A percentile compares a stretch with the other conserved stretches of the same genome.
phyloP scores from a whole-genome alignment of 2,113 vertebrate genomes.

The Cyprinodon variegatus region DNA sequence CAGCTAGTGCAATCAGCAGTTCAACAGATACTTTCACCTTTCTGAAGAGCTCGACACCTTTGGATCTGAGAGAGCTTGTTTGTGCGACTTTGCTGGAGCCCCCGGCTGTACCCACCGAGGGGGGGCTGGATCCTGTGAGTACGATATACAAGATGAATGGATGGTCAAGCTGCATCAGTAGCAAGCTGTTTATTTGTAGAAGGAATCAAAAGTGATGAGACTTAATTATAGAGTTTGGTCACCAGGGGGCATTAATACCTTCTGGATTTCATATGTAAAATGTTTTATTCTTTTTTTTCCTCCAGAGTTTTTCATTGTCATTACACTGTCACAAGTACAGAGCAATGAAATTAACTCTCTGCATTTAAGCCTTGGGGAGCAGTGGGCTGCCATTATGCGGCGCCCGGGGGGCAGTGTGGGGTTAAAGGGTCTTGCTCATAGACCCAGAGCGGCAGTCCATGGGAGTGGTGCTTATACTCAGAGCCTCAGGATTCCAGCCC shows the following conservation, averaged over 20 bases:
- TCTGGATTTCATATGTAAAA: not conserved
- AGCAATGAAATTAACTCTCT: too few species aligned
- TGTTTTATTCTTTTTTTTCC: too few species aligned
- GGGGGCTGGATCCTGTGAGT: slow-evolving; percentile 39
- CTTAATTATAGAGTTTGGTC: slow-evolving; percentile 5
- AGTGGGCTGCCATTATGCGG: too few species aligned
- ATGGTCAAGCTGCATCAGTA: not conserved
- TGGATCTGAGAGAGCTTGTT: slow-evolving; percentile 75
- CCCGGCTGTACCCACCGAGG: slow-evolving; percentile 73
- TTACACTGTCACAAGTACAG: too few species aligned
- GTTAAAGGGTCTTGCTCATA: too few species aligned
- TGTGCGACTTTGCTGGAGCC: slow-evolving; percentile 79
- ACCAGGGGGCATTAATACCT: slow-evolving; percentile 3
- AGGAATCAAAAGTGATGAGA: not conserved
- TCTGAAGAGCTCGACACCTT: slow-evolving; percentile 81
- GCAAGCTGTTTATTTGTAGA: not conserved
- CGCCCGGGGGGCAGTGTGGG: too few species aligned
- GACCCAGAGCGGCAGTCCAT: too few species aligned
- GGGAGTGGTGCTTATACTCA: too few species aligned
- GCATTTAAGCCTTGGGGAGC: too few species aligned
- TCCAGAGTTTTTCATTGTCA: too few species aligned
- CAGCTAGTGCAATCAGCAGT: slow-evolving; percentile 89
- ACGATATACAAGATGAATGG: not conserved
- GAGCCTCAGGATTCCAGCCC: too few species aligned
- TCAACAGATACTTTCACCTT: slow-evolving; percentile 89